Evolutionary conservation across 2,113 vertebrate genomes (phyloP).

Genomic region (Macroglossus sobrinus): DNA sequence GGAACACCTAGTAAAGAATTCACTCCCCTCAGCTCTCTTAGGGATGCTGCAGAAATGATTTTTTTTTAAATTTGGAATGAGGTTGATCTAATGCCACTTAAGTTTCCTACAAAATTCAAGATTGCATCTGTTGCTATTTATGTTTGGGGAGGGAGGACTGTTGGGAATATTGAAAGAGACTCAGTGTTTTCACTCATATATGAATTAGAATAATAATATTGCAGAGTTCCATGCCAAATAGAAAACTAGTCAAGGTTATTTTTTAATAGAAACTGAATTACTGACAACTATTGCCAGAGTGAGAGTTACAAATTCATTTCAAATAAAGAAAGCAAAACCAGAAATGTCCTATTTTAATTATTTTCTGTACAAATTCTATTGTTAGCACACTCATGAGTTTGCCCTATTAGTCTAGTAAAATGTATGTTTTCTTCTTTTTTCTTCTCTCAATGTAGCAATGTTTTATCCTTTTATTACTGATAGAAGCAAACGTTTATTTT

Average conservation of each 20-base stretch:
- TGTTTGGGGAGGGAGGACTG: background rate
- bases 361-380: conserved; percentile 57
- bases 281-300: conserved; percentile 32
- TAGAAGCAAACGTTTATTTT: conserved; percentile 80
- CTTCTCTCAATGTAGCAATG: conserved; percentile 55
- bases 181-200: background rate
- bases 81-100: background rate
- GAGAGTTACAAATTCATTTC: conserved; percentile 37
- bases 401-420: conserved; percentile 50
- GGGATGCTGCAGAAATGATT: background rate
- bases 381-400: conserved; percentile 44
- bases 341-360: conserved; percentile 50
- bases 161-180: background rate
- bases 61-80: background rate
- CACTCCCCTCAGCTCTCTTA: background rate
- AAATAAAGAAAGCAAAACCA: conserved; percentile 46
- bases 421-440: conserved; percentile 12
- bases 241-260: conserved; percentile 46
- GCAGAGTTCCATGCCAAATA: conserved; percentile 6
- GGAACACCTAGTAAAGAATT: background rate
- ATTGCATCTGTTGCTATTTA: conserved; percentile 19
- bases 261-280: conserved; percentile 50
- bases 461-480: conserved; percentile 67
- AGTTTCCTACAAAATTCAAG: background rate
- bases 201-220: conserved; percentile 18